Percentiles rank a stretch among this genome's conserved stretches.
phyloP scores from a whole-genome alignment of 2,797 vertebrate species.

The Cryptoblepharus egeriae region DNA sequence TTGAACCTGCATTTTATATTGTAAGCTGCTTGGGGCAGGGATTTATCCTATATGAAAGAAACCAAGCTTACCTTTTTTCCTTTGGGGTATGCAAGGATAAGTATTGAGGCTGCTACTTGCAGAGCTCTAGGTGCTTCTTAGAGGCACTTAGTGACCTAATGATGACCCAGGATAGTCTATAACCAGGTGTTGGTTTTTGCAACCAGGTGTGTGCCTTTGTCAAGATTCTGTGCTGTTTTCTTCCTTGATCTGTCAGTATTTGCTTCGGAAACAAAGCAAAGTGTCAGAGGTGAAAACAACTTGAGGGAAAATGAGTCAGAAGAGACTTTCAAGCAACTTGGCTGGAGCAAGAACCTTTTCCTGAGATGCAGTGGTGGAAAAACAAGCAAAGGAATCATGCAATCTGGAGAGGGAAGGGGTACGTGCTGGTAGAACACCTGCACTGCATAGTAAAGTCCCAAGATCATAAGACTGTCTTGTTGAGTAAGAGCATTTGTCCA shows the following conservation, averaged over 20 bases:
- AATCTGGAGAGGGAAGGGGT: too few relatives aligned
- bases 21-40: too few relatives aligned
- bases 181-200: neutral
- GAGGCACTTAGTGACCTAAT: neutral
- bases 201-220: too few relatives aligned
- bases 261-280: neutral
- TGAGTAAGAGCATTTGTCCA: too few relatives aligned
- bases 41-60: too few relatives aligned
- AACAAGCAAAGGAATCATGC: too few relatives aligned
- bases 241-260: neutral
- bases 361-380: too few relatives aligned
- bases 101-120: neutral
- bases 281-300: neutral
- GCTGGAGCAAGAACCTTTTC: too few relatives aligned
- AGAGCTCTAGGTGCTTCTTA: too few relatives aligned
- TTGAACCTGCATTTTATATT: too few relatives aligned
- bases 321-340: neutral
- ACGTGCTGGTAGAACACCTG: too few relatives aligned
- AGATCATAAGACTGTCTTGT: neutral
- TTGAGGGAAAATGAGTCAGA: conserved; percentile 14
- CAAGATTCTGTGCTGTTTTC: too few relatives aligned
- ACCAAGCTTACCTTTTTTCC: neutral
- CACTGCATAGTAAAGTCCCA: neutral
- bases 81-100: neutral
- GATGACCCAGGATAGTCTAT: neutral